A percentile compares a stretch with the other conserved stretches of the same genome.
These are phyloP conservation scores for Epistrophe eligans DNA, from an alignment of 2,888 invertebrate species.

Conservation along the genomic window DNA sequence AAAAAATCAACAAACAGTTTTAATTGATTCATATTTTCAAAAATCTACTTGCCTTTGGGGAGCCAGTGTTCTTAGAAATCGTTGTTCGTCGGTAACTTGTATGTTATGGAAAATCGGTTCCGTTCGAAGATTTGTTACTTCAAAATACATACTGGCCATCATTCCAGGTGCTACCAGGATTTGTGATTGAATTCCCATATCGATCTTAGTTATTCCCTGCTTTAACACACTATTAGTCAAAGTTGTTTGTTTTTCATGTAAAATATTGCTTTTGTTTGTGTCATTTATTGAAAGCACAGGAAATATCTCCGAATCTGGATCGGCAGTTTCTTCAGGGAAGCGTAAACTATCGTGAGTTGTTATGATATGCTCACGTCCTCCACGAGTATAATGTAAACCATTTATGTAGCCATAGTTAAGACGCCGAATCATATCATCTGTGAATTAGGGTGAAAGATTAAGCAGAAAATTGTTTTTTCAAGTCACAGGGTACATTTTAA, in stretches of 20 bases:
- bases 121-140: conserved; percentile 89
- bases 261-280: conserved; percentile 59
- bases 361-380: conserved; percentile 41
- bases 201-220: conserved; percentile 82
- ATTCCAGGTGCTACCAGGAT: conserved; percentile 83
- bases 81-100: conserved; percentile 86
- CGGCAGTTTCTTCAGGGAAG: conserved; percentile 78
- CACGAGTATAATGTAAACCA: conserved; percentile 69
- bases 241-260: conserved; percentile 47
- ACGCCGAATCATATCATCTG: conserved; percentile 81
- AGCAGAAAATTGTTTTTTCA: no score
- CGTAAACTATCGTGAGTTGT: conserved; percentile 78
- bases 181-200: conserved; percentile 84
- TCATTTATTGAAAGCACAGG: conserved; percentile 78
- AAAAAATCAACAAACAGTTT: conserved; percentile 1
- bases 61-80: conserved; percentile 85
- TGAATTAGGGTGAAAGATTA: neutral
- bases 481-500: no score
- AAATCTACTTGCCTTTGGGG: conserved; percentile 84
- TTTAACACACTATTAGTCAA: conserved; percentile 77
- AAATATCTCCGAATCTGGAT: conserved; percentile 81
- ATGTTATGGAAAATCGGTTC: conserved; percentile 86
- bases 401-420: conserved; percentile 80
- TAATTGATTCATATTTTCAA: neutral
- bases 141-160: conserved; percentile 86